Percentiles rank a stretch among this genome's conserved stretches.
phyloP scores from a whole-genome alignment of 2,888 invertebrate genomes.

The Geophilus truncorum region DNA sequence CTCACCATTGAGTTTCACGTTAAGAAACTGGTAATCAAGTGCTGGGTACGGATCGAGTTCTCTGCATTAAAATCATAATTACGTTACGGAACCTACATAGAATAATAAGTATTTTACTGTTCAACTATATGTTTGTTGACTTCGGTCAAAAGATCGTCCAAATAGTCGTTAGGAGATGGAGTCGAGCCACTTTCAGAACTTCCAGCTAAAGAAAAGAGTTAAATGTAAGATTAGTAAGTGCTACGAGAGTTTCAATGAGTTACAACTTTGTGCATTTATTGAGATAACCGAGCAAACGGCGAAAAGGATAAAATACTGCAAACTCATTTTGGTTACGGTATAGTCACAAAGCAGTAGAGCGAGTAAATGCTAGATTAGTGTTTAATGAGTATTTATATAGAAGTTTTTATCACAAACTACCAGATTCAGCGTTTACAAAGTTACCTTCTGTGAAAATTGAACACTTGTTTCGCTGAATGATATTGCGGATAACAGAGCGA shows the following conservation, averaged over 20 bases:
- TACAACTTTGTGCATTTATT: neutral
- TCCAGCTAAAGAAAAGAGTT: too few relatives aligned
- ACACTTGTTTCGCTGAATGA: neutral
- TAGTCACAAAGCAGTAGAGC: neutral
- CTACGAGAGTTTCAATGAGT: too few relatives aligned
- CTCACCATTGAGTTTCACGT: neutral
- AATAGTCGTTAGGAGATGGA: neutral
- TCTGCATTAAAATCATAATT: neutral
- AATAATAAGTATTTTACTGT: neutral
- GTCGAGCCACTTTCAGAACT: too few relatives aligned
- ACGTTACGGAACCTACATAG: neutral
- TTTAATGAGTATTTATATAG: neutral
- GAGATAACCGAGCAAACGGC: neutral
- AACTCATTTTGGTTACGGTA: neutral
- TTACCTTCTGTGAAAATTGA: neutral
- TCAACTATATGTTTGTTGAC: neutral
- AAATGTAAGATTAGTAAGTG: too few relatives aligned
- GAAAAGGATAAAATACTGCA: neutral
- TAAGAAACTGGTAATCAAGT: neutral
- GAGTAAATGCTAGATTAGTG: neutral
- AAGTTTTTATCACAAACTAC: neutral
- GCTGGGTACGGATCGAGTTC: neutral
- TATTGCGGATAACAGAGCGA: neutral
- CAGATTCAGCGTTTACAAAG: neutral
- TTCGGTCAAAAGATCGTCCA: neutral